Conservation (phyloP, 2,888 invertebrate genomes). For the Leuctra nigra region DNA sequence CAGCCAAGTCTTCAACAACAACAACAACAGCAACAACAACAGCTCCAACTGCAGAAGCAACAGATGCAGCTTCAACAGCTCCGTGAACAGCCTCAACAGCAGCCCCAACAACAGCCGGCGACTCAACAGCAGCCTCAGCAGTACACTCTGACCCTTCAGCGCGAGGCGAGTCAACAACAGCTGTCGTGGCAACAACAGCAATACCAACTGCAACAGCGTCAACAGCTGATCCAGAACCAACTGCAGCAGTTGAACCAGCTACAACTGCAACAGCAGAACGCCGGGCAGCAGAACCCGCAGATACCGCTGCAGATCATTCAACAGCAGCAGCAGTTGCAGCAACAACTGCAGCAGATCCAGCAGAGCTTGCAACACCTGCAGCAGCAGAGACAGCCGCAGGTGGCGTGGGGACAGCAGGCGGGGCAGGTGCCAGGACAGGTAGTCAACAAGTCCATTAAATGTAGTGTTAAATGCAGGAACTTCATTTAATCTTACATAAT, state of each 20-base stretch:
- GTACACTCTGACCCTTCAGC: slow-evolving; percentile 33
- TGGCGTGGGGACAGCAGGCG: slow-evolving; percentile 47
- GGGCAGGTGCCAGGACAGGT: slow-evolving; percentile 36
- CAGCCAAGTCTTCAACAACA: slow-evolving; percentile 33
- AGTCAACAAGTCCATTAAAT: too few relatives aligned
- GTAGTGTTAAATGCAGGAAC: too few relatives aligned
- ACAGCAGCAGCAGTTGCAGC: slow-evolving; percentile 29
- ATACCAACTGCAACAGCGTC: slow-evolving; percentile 41
- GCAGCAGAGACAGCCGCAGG: slow-evolving; percentile 40
- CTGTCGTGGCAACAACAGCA: slow-evolving; percentile 25
- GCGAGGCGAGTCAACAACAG: slow-evolving; percentile 38
- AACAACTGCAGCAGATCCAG: slow-evolving; percentile 48
- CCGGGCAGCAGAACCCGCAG: slow-evolving; percentile 39
- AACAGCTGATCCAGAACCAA: slow-evolving; percentile 35
- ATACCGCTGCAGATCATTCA: slow-evolving; percentile 34
- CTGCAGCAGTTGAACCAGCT: slow-evolving; percentile 28
- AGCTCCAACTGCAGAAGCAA: slow-evolving; percentile 32
- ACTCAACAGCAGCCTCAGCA: slow-evolving; percentile 39
- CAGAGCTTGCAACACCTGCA: slow-evolving; percentile 47
- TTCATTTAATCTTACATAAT: too few relatives aligned
- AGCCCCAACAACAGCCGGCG: slow-evolving; percentile 39
- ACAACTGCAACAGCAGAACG: slow-evolving; percentile 30
- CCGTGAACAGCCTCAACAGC: slow-evolving; percentile 23
- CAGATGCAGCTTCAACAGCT: slow-evolving; percentile 27
- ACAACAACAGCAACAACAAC: slow-evolving; percentile 34